These are phyloP conservation scores for Macrophya annulata DNA, from an alignment of 2,888 invertebrate genomes.

Conservation along the genomic window DNA sequence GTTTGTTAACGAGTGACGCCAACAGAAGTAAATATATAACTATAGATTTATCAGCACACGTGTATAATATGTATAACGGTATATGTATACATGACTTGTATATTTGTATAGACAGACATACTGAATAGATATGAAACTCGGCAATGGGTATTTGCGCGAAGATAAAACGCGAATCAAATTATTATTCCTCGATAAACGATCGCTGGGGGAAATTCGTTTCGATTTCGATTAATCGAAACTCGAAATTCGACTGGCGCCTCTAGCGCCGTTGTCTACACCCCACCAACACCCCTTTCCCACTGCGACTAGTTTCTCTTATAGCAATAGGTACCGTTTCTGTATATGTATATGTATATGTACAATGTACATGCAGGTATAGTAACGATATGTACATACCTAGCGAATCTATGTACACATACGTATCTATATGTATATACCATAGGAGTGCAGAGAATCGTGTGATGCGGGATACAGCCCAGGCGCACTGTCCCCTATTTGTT, in stretches of 20 bases:
- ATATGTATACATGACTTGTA: constrained; percentile 13
- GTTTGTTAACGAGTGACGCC: constrained; percentile 50
- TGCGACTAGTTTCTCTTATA: constrained; percentile 59
- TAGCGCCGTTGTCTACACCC: constrained; percentile 20
- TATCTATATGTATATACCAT: not conserved
- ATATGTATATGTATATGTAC: not conserved
- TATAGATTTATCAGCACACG: not conserved
- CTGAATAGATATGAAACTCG: constrained; percentile 31
- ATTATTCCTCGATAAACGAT: constrained; percentile 74
- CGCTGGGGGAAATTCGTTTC: constrained; percentile 71
- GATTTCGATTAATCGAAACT: constrained; percentile 74
- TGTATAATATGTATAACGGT: not conserved
- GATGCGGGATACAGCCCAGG: constrained; percentile 10
- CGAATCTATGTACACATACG: not conserved
- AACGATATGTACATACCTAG: constrained; percentile 14
- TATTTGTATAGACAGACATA: constrained; percentile 33
- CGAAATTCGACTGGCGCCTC: constrained; percentile 31
- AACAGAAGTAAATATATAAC: constrained; percentile 26
- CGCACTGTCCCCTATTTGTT: constrained; percentile 69
- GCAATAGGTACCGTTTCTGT: not conserved
- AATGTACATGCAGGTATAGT: not conserved
- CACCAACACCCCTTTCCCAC: constrained; percentile 36
- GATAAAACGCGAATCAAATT: constrained; percentile 72
- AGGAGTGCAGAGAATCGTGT: not conserved
- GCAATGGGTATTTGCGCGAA: constrained; percentile 22